These are phyloP conservation scores for Drosophila arawakana DNA, from an alignment of 1,140 invertebrate species.

Conservation along the genomic window DNA sequence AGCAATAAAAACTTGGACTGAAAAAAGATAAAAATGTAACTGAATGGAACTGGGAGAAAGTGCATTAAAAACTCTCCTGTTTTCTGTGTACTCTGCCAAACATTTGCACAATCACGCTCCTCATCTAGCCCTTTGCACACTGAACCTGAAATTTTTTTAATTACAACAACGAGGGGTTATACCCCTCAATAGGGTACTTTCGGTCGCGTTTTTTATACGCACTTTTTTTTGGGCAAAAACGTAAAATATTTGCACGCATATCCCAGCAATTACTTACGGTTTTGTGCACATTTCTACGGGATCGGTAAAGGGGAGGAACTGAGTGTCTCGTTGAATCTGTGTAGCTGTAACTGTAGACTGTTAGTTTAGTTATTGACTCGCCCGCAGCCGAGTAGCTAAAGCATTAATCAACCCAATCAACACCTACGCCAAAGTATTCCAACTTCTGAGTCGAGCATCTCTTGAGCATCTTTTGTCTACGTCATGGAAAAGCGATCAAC, in stretches of 20 bases:
- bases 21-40: neutral
- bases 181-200: constrained; percentile 4
- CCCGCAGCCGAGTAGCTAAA: constrained; percentile 31
- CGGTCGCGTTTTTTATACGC: constrained; percentile 13
- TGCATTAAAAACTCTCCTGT: constrained; percentile 28
- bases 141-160: constrained; percentile 72
- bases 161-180: constrained; percentile 60
- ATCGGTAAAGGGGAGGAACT: constrained; percentile 2
- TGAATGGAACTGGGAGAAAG: constrained; percentile 21
- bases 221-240: constrained; percentile 74
- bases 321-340: neutral
- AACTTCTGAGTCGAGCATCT: constrained; percentile 28
- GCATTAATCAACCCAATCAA: constrained; percentile 46
- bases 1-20: constrained; percentile 33
- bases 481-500: constrained; percentile 61
- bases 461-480: constrained; percentile 12
- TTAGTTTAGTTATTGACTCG: constrained; percentile 43
- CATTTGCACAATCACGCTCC: constrained; percentile 72
- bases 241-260: constrained; percentile 78
- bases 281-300: constrained; percentile 61
- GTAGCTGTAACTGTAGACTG: constrained; percentile 26
- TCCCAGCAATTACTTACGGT: constrained; percentile 78
- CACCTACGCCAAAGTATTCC: constrained; percentile 55
- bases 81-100: constrained; percentile 24
- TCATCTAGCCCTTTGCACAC: constrained; percentile 70